These are phyloP conservation scores for Oreocharis arfaki DNA, from an alignment of 2,113 vertebrate species.

Conservation along the genomic window DNA sequence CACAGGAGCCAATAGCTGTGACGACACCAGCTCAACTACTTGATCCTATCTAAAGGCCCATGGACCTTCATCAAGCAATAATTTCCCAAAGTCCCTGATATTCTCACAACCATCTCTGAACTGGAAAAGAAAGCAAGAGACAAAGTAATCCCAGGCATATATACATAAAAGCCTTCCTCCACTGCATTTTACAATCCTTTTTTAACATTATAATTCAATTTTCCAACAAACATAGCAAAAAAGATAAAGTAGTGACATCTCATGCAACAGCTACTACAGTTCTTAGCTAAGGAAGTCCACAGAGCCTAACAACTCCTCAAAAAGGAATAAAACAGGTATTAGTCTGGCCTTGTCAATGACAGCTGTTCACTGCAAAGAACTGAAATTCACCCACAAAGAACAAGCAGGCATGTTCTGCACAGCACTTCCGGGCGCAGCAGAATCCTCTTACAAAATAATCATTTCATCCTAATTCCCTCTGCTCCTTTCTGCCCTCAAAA, in stretches of 20 bases:
- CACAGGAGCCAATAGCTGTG: neutral
- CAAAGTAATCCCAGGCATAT: neutral
- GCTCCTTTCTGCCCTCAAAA: neutral
- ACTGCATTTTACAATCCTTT: neutral
- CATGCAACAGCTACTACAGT: neutral
- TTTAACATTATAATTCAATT: neutral
- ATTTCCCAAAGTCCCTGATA: neutral
- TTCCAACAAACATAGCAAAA: neutral
- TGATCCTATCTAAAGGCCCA: neutral
- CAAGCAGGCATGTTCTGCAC: neutral
- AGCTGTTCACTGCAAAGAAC: neutral
- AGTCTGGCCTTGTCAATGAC: neutral
- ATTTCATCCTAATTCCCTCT: neutral
- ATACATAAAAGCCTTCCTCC: neutral
- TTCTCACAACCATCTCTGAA: neutral
- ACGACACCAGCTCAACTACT: neutral
- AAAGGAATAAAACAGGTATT: neutral
- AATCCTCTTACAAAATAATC: slow-evolving; percentile 11
- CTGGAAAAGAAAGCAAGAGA: neutral
- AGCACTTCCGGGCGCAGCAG: neutral
- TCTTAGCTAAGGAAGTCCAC: neutral
- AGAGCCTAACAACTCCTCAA: neutral
- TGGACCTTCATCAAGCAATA: neutral
- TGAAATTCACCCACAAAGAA: neutral
- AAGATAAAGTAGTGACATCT: neutral